Evolutionary conservation across 2,113 vertebrate species (phyloP), one percentile per base, ranked within the genome.

Genomic region (Athene noctua): DNA sequence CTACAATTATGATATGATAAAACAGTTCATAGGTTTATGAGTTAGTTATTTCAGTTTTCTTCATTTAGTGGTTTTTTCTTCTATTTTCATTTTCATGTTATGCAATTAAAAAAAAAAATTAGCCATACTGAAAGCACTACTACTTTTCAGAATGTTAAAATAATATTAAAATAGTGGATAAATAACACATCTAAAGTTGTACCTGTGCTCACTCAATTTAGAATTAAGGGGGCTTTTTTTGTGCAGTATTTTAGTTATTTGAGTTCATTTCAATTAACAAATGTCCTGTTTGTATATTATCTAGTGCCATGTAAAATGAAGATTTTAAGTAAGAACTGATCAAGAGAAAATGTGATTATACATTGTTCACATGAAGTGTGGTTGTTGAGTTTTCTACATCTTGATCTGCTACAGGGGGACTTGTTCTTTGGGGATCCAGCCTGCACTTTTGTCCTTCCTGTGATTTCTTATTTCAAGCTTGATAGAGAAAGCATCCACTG

Each of bases 391-490:
- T 91, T 96, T 82, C 63, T 83, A 44, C 46, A 87, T 80, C 77
- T 88, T 95, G 61, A 15, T 59, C 51, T 68, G 11, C 81, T 68
- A 22, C 20, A 30, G 34, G 20, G 12, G 52, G 5, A 15, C 30
- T 91, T n/a, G 58, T 44, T 90, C 67, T 32, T 68, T 57, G n/a
- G 68, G 74, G 77, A 78, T 61, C 51, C 30, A 59, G 26, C 27
- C 4, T 52, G 91, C 58, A 46, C 96, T 97, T 95, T 96, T 97
- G 98, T 97, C 97, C 97, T 98, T 98, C 97, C 97, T 97, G 90
- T 84, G 88, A 92, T 91, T 87, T 80, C 70, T 93, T 92, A 80
- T 88, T 92, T 97, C 94, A 86, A 66, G 73, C 58, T 82, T 47
- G 58, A 67, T 73, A 88, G 95, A 96, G 92, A 96, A 94, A 96